phyloP scores from a whole-genome alignment of 2,797 vertebrate species.

The Neosilurus hyrtlii region DNA sequence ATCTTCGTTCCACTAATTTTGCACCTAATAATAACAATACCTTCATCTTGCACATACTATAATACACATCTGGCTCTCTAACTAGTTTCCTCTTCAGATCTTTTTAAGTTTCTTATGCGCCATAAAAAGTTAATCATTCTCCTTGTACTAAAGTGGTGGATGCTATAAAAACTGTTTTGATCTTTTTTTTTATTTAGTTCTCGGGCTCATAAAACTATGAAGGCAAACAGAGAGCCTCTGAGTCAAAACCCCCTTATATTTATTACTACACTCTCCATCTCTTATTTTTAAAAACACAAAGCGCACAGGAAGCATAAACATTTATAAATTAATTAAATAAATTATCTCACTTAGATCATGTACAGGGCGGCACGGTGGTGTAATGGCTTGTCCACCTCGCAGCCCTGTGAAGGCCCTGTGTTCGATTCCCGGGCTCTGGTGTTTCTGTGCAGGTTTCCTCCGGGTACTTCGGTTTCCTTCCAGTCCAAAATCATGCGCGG shows the following conservation, averaged over 20 bases:
- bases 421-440: too few relatives aligned
- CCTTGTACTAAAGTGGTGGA: constrained; percentile 48
- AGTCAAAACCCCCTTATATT: neutral
- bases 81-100: constrained; percentile 23
- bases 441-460: too few relatives aligned
- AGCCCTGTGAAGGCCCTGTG: too few relatives aligned
- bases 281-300: neutral
- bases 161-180: constrained; percentile 50
- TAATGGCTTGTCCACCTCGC: too few relatives aligned
- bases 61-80: neutral
- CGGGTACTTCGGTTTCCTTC: too few relatives aligned
- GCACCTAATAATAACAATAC: neutral
- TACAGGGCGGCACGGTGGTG: too few relatives aligned
- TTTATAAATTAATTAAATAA: too few relatives aligned
- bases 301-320: neutral
- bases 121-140: constrained; percentile 67
- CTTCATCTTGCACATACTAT: too few relatives aligned
- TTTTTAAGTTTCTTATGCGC: neutral
- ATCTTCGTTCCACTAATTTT: neutral
- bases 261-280: neutral
- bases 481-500: too few relatives aligned
- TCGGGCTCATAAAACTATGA: constrained; percentile 57
- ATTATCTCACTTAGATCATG: too few relatives aligned
- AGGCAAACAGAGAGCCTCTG: neutral
- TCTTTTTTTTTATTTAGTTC: constrained; percentile 18